phyloP scores from a whole-genome alignment of 2,113 vertebrate genomes.

The Pelodiscus sinensis region DNA sequence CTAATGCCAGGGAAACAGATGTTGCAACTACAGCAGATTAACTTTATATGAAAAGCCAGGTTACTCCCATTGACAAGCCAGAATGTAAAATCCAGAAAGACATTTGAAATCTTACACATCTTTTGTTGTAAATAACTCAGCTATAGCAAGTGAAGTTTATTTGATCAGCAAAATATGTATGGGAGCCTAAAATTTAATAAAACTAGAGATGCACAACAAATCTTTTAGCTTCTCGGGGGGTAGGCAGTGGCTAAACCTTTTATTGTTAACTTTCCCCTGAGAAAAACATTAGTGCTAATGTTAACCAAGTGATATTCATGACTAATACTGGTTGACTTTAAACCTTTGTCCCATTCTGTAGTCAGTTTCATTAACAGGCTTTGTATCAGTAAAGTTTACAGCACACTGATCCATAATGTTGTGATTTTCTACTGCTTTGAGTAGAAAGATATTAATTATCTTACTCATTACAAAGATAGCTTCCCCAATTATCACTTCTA shows the following conservation, averaged over 20 bases:
- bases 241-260: background rate
- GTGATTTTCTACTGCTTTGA: conserved; percentile 23
- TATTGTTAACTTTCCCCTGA: background rate
- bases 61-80: background rate
- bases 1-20: background rate
- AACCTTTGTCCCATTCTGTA: background rate
- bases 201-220: background rate
- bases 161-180: background rate
- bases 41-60: background rate
- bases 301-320: background rate
- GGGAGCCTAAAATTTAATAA: background rate
- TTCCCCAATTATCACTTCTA: too few relatives aligned
- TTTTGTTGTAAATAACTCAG: background rate
- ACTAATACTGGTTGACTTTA: background rate
- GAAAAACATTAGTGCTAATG: background rate
- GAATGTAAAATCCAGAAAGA: background rate
- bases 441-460: too few relatives aligned
- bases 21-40: background rate
- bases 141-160: background rate
- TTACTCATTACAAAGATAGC: too few relatives aligned
- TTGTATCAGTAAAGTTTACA: background rate
- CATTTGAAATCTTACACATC: background rate
- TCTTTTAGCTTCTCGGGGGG: background rate
- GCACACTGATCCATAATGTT: conserved; percentile 2
- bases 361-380: conserved; percentile 22